Evolutionary conservation across 2,797 vertebrate species (phyloP).

Genomic region (Molossus alvarezi): DNA sequence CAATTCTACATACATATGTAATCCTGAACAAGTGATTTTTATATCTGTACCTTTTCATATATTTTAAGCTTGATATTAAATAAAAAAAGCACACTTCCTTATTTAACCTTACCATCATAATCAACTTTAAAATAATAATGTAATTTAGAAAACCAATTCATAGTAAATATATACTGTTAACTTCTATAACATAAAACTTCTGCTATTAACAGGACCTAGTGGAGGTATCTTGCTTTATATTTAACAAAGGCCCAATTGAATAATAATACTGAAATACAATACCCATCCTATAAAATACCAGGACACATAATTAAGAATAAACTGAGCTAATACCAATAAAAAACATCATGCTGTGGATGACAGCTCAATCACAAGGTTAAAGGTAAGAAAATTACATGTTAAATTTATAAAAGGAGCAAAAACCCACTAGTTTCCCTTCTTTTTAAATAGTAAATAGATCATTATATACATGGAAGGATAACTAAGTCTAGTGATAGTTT

Average conservation of each 20-base stretch:
- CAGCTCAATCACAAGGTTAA: slow-evolving; percentile 78
- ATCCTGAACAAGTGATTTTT: slow-evolving; percentile 67
- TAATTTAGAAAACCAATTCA: slow-evolving; percentile 68
- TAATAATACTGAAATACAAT: slow-evolving; percentile 59
- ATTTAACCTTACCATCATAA: slow-evolving; percentile 51
- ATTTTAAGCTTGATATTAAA: slow-evolving; percentile 67
- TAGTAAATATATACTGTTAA: slow-evolving; percentile 55
- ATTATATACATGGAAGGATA: slow-evolving; percentile 70
- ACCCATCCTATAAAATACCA: slow-evolving; percentile 38
- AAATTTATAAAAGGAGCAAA: slow-evolving; percentile 82
- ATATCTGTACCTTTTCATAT: slow-evolving; percentile 6
- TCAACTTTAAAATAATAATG: slow-evolving; percentile 55
- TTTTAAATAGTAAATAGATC: slow-evolving; percentile 60
- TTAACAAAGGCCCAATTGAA: slow-evolving; percentile 67
- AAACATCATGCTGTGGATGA: slow-evolving; percentile 76
- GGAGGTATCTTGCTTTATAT: slow-evolving; percentile 46
- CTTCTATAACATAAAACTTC: slow-evolving; percentile 67
- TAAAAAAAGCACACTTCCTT: slow-evolving; percentile 66
- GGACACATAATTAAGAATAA: slow-evolving; percentile 72
- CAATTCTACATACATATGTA: slow-evolving; percentile 23
- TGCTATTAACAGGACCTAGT: slow-evolving; percentile 43
- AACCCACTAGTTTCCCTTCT: not conserved
- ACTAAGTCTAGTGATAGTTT: slow-evolving; percentile 58
- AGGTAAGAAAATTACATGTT: slow-evolving; percentile 77
- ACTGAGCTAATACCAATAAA: slow-evolving; percentile 68